Evolutionary conservation across 1,140 invertebrate genomes (phyloP).

Genomic region (Pygmarrhopalites habei): DNA sequence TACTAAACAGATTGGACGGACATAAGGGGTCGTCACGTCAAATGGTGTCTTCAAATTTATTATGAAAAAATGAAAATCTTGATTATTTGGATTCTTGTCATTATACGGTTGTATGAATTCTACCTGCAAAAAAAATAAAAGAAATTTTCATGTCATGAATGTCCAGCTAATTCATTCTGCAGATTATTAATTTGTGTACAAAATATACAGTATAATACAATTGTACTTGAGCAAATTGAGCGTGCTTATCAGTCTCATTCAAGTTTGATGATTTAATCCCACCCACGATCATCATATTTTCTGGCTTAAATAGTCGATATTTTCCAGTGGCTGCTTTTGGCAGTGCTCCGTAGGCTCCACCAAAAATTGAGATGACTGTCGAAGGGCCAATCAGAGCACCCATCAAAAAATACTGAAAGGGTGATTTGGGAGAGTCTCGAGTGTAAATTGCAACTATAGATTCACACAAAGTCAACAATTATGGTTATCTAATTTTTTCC

Average conservation of each 20-base stretch:
- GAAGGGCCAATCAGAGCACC: neutral
- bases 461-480: too few relatives aligned
- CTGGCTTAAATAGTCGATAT: neutral
- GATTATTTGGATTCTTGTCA: neutral
- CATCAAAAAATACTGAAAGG: neutral
- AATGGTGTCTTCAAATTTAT: neutral
- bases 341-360: slow-evolving; percentile 1
- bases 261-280: neutral
- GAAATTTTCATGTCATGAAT: neutral
- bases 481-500: too few relatives aligned
- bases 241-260: neutral
- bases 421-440: neutral
- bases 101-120: neutral
- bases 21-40: neutral
- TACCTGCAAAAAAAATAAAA: neutral
- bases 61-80: neutral
- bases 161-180: too few relatives aligned
- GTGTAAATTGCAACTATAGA: neutral
- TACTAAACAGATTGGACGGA: neutral
- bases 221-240: neutral
- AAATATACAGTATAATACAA: too few relatives aligned
- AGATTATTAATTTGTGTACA: too few relatives aligned
- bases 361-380: neutral
- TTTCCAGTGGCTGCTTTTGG: neutral
- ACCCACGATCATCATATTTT: neutral